These are phyloP conservation scores for Psettodes erumei DNA, from an alignment of 2,113 vertebrate genomes.

Conservation along the genomic window DNA sequence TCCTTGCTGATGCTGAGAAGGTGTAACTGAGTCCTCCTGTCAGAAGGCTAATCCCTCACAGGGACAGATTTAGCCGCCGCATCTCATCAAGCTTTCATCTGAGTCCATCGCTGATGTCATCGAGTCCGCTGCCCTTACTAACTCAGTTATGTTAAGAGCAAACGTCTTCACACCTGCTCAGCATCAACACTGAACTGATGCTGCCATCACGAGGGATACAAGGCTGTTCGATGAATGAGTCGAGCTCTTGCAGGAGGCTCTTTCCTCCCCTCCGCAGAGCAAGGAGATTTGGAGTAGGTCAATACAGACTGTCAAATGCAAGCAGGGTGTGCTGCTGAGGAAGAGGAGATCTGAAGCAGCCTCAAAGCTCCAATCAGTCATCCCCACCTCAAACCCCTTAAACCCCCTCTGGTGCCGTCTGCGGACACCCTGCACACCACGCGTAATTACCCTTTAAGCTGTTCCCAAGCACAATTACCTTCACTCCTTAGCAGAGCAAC, in stretches of 20 bases:
- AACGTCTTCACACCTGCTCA: conserved; percentile 53
- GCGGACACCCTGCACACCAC: conserved; percentile 55
- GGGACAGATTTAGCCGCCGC: conserved; percentile 62
- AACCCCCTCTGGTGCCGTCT: conserved; percentile 58
- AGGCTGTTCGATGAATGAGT: conserved; percentile 25
- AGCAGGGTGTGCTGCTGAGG: conserved; percentile 47
- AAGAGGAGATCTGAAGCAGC: conserved; percentile 60
- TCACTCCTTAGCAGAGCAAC: conserved; percentile 56
- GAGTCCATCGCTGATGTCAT: conserved; percentile 57
- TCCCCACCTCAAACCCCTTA: conserved; percentile 43
- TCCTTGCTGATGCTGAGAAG: conserved; percentile 52
- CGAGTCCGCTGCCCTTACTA: conserved; percentile 27
- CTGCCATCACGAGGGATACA: conserved; percentile 5
- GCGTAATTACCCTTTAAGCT: conserved; percentile 76
- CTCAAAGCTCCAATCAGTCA: conserved; percentile 70
- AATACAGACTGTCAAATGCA: conserved; percentile 59
- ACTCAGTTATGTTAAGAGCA: conserved; percentile 53
- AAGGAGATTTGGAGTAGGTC: conserved; percentile 52
- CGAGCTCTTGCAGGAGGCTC: conserved; percentile 14
- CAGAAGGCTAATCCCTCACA: conserved; percentile 64
- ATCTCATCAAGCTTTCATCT: conserved; percentile 66
- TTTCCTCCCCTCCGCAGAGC: conserved; percentile 17
- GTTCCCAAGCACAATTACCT: conserved; percentile 69
- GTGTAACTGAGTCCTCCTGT: conserved; percentile 65
- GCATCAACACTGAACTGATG: conserved; percentile 12